phyloP scores from a whole-genome alignment of 2,797 vertebrate species.

The Miichthys miiuy region DNA sequence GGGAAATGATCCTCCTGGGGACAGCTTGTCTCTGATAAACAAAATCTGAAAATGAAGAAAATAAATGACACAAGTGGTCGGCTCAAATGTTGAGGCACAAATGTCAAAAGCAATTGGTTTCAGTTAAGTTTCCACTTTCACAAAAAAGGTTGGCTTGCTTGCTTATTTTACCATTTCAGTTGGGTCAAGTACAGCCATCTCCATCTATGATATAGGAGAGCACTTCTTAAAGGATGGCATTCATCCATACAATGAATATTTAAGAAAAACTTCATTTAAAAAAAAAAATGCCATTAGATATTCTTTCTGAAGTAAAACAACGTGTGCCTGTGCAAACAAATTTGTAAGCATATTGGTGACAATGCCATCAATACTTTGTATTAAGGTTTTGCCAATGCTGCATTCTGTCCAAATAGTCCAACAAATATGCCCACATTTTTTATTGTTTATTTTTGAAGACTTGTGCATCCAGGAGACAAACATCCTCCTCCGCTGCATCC shows the following conservation, averaged over 20 bases:
- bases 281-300: not conserved
- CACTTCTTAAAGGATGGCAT: conserved; percentile 50
- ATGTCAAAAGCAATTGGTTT: conserved; percentile 38
- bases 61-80: not conserved
- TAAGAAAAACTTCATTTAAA: not conserved
- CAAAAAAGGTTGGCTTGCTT: conserved; percentile 44
- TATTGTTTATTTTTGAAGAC: not conserved
- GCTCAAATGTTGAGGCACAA: conserved; percentile 9
- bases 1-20: conserved; percentile 99
- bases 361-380: not conserved
- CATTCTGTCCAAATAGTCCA: not conserved
- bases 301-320: conserved; percentile 4
- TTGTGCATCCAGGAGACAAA: not conserved
- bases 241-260: conserved; percentile 38
- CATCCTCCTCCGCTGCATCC: too few relatives aligned
- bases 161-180: conserved; percentile 80
- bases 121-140: conserved; percentile 35
- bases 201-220: conserved; percentile 88
- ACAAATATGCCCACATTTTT: not conserved
- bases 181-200: conserved; percentile 87
- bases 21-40: conserved; percentile 98
- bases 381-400: not conserved
- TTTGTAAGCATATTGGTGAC: not conserved
- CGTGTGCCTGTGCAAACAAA: not conserved
- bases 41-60: conserved; percentile 89